Evolutionary conservation across 2,888 invertebrate genomes (phyloP).

Genomic region (Hofmannophila pseudospretella): DNA sequence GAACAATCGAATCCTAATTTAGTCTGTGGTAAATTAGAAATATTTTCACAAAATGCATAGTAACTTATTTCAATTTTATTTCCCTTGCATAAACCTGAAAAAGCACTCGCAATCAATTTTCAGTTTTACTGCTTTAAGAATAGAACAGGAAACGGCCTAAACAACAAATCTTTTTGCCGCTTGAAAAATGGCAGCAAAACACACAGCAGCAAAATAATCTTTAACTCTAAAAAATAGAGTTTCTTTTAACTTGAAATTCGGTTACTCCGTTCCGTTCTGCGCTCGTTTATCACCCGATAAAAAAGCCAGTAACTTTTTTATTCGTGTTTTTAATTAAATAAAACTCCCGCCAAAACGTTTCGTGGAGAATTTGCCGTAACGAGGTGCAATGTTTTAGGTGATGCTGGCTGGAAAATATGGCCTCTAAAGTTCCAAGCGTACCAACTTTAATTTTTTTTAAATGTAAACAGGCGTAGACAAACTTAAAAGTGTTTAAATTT

Average conservation of each 20-base stretch:
- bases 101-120: slow-evolving; percentile 48
- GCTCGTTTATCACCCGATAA: slow-evolving; percentile 70
- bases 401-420: slow-evolving; percentile 32
- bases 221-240: slow-evolving; percentile 1
- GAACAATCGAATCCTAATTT: too few relatives aligned
- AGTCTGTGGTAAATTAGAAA: too few relatives aligned
- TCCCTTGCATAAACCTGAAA: not conserved
- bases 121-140: slow-evolving; percentile 60
- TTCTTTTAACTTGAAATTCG: slow-evolving; percentile 21
- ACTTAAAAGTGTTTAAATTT: too few relatives aligned
- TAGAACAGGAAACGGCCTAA: slow-evolving; percentile 65
- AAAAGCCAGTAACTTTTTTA: slow-evolving; percentile 66
- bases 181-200: slow-evolving; percentile 31
- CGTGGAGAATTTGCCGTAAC: slow-evolving; percentile 53
- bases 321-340: slow-evolving; percentile 75
- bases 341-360: slow-evolving; percentile 42
- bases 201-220: not conserved
- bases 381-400: slow-evolving; percentile 35
- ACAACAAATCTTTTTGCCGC: slow-evolving; percentile 50
- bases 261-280: slow-evolving; percentile 27
- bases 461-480: too few relatives aligned
- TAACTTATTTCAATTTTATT: not conserved
- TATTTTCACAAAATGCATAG: too few relatives aligned
- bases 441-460: too few relatives aligned
- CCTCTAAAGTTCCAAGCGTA: slow-evolving; percentile 3